These are phyloP conservation scores for Diplodus sargus DNA, from an alignment of 2,797 vertebrate genomes.

Conservation along the genomic window DNA sequence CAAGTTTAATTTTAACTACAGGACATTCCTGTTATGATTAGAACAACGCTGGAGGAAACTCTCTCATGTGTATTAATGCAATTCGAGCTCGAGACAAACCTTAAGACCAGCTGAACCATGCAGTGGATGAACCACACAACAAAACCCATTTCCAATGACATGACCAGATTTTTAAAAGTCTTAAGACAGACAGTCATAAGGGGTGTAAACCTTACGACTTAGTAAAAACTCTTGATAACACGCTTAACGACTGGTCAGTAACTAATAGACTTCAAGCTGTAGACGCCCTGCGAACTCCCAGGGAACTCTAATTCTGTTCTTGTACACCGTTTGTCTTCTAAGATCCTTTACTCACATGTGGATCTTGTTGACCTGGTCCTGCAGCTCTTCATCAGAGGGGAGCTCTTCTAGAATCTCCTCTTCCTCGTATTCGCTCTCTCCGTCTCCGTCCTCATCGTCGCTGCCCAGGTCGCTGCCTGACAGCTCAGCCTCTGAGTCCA, in stretches of 20 bases:
- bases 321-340: not conserved
- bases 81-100: not conserved
- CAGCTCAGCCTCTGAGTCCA: slow-evolving; percentile 96
- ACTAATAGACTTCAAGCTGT: not conserved
- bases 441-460: slow-evolving; percentile 90
- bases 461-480: slow-evolving; percentile 93
- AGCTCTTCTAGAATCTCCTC: slow-evolving; percentile 93
- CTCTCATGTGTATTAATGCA: not conserved
- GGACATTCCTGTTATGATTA: too few species aligned
- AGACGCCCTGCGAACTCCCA: not conserved
- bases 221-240: not conserved
- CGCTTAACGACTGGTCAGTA: not conserved
- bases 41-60: not conserved
- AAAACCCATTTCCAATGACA: too few species aligned
- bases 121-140: too few species aligned
- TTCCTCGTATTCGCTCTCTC: slow-evolving; percentile 93
- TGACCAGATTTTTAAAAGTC: too few species aligned
- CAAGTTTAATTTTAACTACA: too few species aligned
- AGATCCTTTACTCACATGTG: slow-evolving; percentile 91
- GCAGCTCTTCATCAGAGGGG: slow-evolving; percentile 92
- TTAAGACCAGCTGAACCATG: not conserved
- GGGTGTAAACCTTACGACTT: not conserved
- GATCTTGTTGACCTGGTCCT: slow-evolving; percentile 95
- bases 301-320: not conserved
- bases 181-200: not conserved